Evolutionary conservation across 2,113 vertebrate genomes (phyloP).

Genomic region (Danionella cerebrum): DNA sequence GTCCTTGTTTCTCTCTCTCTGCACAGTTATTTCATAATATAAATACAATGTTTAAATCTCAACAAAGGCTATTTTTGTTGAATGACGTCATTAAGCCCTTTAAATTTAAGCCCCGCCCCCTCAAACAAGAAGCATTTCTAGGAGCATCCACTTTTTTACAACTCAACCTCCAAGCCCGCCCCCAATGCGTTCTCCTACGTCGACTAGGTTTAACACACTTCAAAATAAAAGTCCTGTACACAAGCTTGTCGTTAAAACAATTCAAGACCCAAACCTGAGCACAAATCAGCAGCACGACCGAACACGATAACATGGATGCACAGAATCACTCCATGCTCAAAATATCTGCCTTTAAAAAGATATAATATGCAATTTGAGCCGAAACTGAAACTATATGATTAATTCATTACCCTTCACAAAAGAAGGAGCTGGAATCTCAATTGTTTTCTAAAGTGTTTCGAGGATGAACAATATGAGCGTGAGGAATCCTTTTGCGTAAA

Average conservation of each 20-base stretch:
- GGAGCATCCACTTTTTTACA: background rate
- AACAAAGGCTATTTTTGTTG: background rate
- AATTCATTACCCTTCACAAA: too few relatives aligned
- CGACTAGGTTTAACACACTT: slow-evolving; percentile 35
- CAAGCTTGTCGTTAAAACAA: too few relatives aligned
- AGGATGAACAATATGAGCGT: too few relatives aligned
- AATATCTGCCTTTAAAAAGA: background rate
- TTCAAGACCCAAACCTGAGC: slow-evolving; percentile 34
- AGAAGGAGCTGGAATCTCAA: too few relatives aligned
- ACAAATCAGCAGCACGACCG: slow-evolving; percentile 46
- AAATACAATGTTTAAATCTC: too few relatives aligned
- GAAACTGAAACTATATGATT: too few relatives aligned
- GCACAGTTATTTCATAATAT: too few relatives aligned
- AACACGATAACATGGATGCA: slow-evolving; percentile 47
- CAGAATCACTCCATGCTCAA: slow-evolving; percentile 28
- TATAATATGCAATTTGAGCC: too few relatives aligned
- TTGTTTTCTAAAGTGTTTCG: too few relatives aligned
- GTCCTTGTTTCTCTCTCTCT: too few relatives aligned
- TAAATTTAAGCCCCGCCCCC: background rate
- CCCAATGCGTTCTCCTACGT: background rate
- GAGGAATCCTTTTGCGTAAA: background rate
- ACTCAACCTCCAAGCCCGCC: background rate
- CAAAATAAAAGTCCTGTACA: slow-evolving; percentile 43
- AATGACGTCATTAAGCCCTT: background rate
- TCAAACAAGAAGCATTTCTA: background rate